Evolutionary conservation across 2,797 vertebrate species (phyloP).

Genomic region (Sebastes minor): DNA sequence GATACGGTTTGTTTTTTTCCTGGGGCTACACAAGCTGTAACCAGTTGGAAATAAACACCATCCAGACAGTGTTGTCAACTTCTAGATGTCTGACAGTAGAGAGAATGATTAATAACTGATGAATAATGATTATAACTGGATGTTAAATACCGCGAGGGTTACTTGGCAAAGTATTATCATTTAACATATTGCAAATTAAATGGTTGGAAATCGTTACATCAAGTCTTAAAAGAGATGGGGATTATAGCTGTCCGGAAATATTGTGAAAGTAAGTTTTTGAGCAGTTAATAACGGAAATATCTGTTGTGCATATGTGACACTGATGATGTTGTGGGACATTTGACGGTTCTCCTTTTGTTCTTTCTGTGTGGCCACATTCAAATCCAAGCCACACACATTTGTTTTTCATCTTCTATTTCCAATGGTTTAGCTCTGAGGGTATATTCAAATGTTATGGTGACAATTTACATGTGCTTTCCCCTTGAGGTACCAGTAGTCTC

Average conservation of each 20-base stretch:
- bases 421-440: not conserved
- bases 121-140: not conserved
- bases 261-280: not conserved
- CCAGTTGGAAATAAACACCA: conserved; percentile 13
- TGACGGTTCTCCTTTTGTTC: conserved; percentile 13
- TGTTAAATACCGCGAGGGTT: not conserved
- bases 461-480: conserved; percentile 22
- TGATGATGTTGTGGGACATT: not conserved
- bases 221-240: not conserved
- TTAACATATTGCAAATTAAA: not conserved
- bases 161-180: not conserved
- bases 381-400: conserved; percentile 11
- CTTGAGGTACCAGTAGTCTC: conserved; percentile 8
- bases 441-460: conserved; percentile 31
- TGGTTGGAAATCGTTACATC: not conserved
- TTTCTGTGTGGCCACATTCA: conserved; percentile 4
- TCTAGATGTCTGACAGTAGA: not conserved
- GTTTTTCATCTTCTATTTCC: conserved; percentile 11
- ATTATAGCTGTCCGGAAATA: not conserved
- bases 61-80: not conserved
- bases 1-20: not conserved
- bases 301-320: conserved; percentile 1
- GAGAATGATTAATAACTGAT: not conserved
- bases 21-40: conserved; percentile 26
- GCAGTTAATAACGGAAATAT: not conserved